Evolutionary conservation across 2,113 vertebrate species (phyloP), one percentile per base, ranked within the genome.

Genomic region (Miniopterus natalensis): DNA sequence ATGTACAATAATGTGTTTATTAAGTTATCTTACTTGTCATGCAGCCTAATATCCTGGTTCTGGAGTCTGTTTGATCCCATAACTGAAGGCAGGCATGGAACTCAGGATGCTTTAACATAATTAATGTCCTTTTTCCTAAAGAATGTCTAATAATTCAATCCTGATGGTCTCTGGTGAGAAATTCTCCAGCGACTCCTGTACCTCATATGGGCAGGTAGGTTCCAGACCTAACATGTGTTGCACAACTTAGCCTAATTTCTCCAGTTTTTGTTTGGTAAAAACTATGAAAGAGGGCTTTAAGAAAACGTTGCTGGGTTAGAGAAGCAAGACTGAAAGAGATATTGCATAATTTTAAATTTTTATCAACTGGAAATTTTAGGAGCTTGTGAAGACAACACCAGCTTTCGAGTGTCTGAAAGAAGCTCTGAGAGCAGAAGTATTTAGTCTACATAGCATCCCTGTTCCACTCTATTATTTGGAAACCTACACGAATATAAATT

Each of bases 241-340:
- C 53, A 42, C 36, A 84, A 65, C 18, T 63, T 29, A 83, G 23
- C 42, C 12, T 49, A 27, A 17, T 49, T 90, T 57, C 23, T 42
- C 20, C 27, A 53, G 51, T 59, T 81, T 31, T 81, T 18, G 40
- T 81, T 92, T 81, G 66, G 6, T 55, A 92, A 74, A 27, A 61
- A 79, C 29, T 53, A 42, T 66, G 55, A 36, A 83, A 68, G 31
- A 2, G n/a, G 18, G 40, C 10, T 53, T 55, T 47, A 42, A 59
- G n/a, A 8, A 42, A 59, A 27, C 1, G 14, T 80, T 29, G 3
- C 57, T 61, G 81, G 4, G 31, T 10, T 65, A 73, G 63, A 79
- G 77, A 92, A 92, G 55, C 47, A 94, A 65, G n/a, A 73, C 29
- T 92, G 14, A 92, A 84, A 84, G 14, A 68, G 65, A 65, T 57